A percentile compares a stretch with the other conserved stretches of the same genome.
phyloP scores from a whole-genome alignment of 2,888 invertebrate genomes.

The Nymphalis urticae region DNA sequence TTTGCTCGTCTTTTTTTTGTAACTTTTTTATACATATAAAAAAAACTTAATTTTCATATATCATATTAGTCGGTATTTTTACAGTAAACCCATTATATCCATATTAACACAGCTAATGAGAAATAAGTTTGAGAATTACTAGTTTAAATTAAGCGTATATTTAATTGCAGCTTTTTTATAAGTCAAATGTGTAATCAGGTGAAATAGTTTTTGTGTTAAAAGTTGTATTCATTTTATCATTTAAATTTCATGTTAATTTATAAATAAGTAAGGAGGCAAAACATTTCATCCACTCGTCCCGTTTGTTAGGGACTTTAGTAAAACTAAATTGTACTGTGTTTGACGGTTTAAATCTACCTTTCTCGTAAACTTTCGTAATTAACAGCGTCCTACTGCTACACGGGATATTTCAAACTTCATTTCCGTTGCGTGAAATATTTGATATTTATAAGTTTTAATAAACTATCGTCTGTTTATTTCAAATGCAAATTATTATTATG shows the following conservation, averaged over 20 bases:
- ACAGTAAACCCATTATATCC: too few relatives aligned
- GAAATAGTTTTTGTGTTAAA: background rate
- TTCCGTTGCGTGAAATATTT: conserved; percentile 11
- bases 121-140: too few relatives aligned
- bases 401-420: conserved; percentile 23
- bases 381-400: conserved; percentile 30
- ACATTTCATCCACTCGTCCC: conserved; percentile 18
- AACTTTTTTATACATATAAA: too few relatives aligned
- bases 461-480: background rate
- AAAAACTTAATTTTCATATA: too few relatives aligned
- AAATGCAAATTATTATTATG: background rate
- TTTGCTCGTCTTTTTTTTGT: too few relatives aligned
- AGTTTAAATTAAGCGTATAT: too few relatives aligned
- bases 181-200: too few relatives aligned
- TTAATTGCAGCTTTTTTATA: too few relatives aligned
- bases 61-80: too few relatives aligned
- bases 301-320: conserved; percentile 13
- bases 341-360: conserved; percentile 31
- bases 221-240: background rate
- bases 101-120: too few relatives aligned
- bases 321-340: conserved; percentile 30
- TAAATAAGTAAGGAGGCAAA: conserved; percentile 8
- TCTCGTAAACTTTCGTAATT: conserved; percentile 34
- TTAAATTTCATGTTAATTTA: background rate
- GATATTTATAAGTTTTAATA: background rate